phyloP scores from a whole-genome alignment of 2,888 invertebrate species.

The Campoplex capitator region DNA sequence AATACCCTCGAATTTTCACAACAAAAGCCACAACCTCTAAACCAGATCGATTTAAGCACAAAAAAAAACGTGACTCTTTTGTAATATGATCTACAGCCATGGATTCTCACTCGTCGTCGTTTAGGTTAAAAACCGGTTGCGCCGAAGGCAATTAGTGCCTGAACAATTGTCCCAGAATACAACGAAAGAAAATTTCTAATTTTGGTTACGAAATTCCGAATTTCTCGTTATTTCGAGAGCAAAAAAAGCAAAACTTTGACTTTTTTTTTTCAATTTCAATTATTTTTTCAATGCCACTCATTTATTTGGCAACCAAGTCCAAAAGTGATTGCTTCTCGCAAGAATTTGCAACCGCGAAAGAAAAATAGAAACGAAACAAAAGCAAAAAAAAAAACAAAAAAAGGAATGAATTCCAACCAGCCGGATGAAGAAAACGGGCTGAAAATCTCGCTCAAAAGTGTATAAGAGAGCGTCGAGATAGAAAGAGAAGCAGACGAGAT shows the following conservation, averaged over 20 bases:
- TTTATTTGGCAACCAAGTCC: background rate
- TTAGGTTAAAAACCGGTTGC: background rate
- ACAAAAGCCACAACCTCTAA: background rate
- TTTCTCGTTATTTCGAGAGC: background rate
- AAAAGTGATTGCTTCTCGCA: background rate
- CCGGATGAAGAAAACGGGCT: slow-evolving; percentile 44
- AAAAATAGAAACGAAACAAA: background rate
- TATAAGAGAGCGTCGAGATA: slow-evolving; percentile 44
- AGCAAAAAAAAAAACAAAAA: background rate
- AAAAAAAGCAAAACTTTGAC: too few species aligned
- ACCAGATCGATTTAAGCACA: background rate
- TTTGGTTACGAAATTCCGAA: background rate
- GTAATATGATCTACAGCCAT: background rate
- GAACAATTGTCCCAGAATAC: background rate
- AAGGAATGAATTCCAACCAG: background rate
- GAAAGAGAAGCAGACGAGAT: slow-evolving; percentile 62
- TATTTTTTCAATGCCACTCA: background rate
- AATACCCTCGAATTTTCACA: background rate
- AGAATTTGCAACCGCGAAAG: background rate
- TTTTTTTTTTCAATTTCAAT: background rate
- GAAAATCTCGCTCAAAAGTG: slow-evolving; percentile 44
- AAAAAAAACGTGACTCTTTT: background rate
- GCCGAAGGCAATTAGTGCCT: background rate
- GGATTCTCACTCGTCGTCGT: background rate
- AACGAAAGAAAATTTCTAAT: background rate